phyloP scores from a whole-genome alignment of 2,113 vertebrate species.

The Seriola dumerili region DNA sequence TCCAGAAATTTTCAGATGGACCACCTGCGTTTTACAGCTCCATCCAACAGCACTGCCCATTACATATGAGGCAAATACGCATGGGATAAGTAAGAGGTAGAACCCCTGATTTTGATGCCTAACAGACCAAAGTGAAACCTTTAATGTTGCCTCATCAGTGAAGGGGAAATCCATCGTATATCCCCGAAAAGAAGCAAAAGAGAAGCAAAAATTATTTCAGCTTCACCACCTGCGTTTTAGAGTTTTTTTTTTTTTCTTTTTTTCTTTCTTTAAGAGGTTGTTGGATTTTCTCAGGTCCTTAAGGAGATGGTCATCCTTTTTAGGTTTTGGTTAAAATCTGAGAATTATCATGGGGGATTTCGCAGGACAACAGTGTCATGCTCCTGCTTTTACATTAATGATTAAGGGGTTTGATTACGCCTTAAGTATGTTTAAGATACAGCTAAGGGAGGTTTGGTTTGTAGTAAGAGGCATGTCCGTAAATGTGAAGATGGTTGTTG shows the following conservation, averaged over 20 bases:
- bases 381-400: slow-evolving; percentile 3
- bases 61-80: too few species aligned
- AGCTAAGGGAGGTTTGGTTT: neutral
- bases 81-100: neutral
- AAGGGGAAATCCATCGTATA: neutral
- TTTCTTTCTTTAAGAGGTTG: too few species aligned
- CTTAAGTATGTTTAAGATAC: neutral
- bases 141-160: neutral
- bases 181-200: neutral
- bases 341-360: neutral
- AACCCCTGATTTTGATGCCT: neutral
- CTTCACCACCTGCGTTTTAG: neutral
- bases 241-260: too few species aligned
- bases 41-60: neutral
- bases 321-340: neutral
- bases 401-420: neutral
- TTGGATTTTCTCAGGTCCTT: neutral
- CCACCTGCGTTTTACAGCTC: neutral
- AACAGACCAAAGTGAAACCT: neutral
- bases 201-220: neutral
- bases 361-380: slow-evolving; percentile 2
- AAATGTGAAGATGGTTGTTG: neutral
- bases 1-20: neutral
- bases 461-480: slow-evolving; percentile 4
- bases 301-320: neutral